Percentiles rank a stretch among this genome's conserved stretches.
phyloP scores from a whole-genome alignment of 2,113 vertebrate species.

The Anser brachyrhynchus region DNA sequence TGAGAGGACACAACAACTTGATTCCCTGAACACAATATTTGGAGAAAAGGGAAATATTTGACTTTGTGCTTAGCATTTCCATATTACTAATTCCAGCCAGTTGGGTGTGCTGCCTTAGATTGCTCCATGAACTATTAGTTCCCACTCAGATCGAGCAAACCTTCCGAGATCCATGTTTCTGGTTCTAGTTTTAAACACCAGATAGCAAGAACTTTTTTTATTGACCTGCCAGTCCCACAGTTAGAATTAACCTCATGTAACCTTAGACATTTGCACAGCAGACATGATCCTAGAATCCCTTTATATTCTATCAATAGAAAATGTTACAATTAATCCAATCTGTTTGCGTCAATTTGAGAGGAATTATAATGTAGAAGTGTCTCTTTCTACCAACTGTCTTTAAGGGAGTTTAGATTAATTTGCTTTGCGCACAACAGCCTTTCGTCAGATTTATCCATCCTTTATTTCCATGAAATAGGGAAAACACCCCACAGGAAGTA shows the following conservation, averaged over 20 bases:
- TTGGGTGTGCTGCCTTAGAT: background rate
- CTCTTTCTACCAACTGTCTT: background rate
- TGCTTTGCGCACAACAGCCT: background rate
- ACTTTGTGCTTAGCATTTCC: fast-evolving
- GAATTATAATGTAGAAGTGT: background rate
- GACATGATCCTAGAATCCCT: background rate
- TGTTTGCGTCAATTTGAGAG: background rate
- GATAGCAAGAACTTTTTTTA: fast-evolving
- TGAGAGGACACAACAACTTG: background rate
- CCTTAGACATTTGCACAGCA: background rate
- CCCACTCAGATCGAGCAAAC: background rate
- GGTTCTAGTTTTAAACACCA: background rate
- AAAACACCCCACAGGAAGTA: background rate
- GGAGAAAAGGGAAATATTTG: background rate
- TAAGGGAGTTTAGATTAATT: background rate
- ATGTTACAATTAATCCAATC: background rate
- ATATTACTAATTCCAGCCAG: background rate
- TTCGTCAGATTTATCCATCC: background rate
- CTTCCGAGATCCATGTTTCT: background rate
- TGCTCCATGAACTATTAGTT: background rate
- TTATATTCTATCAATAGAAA: background rate
- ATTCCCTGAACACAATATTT: background rate
- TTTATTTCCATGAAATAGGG: background rate
- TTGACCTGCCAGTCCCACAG: background rate
- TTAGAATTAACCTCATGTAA: background rate